These are phyloP conservation scores for Pseudopleuronectes americanus DNA, from an alignment of 2,797 vertebrate genomes.

Conservation along the genomic window DNA sequence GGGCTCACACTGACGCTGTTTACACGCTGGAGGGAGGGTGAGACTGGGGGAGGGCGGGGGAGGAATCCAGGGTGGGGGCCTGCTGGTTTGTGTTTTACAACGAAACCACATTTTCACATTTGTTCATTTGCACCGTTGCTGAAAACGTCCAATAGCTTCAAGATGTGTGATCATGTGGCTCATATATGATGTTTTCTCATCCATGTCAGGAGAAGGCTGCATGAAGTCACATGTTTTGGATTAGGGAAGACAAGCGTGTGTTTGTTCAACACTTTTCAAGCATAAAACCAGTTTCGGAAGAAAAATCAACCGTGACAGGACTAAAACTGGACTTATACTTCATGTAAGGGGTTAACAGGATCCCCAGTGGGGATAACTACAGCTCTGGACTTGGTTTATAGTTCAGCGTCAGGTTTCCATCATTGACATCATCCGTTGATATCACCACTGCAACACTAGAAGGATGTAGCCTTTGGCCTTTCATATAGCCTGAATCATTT, in stretches of 20 bases:
- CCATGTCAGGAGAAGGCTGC: too few relatives aligned
- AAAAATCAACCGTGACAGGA: too few relatives aligned
- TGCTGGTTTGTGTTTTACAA: constrained; percentile 15
- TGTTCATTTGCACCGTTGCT: background rate
- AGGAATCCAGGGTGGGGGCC: constrained; percentile 15
- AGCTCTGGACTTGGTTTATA: background rate
- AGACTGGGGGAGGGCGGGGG: background rate
- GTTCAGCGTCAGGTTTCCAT: background rate
- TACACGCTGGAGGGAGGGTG: constrained; percentile 1
- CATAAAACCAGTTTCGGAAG: too few relatives aligned
- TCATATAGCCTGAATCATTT: too few relatives aligned
- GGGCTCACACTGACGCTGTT: constrained; percentile 27
- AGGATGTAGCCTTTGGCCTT: background rate
- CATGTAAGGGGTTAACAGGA: too few relatives aligned
- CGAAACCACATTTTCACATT: background rate
- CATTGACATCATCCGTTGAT: background rate
- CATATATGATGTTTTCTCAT: too few relatives aligned
- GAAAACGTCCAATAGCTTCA: background rate
- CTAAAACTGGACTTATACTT: too few relatives aligned
- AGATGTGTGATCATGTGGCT: too few relatives aligned
- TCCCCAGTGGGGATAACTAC: too few relatives aligned
- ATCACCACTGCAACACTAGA: background rate
- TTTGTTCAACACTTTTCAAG: too few relatives aligned
- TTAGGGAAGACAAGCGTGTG: too few relatives aligned
- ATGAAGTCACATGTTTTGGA: too few relatives aligned